Base-by-base conservation (phyloP, 2,797 vertebrate genomes). In the Tadarida brasiliensis region DNA sequence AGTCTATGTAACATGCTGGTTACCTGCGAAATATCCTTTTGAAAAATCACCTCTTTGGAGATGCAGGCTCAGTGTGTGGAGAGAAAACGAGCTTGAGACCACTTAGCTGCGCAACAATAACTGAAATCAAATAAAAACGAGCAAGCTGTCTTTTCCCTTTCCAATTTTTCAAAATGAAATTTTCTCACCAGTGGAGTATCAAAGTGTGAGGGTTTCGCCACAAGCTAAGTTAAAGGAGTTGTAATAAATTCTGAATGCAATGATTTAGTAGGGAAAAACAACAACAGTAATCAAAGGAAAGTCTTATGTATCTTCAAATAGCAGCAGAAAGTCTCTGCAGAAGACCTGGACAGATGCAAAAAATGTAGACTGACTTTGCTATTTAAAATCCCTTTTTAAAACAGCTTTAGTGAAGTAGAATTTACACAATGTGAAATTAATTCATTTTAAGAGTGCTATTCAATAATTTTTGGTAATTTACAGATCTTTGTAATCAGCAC, bases 121-220 rank as follows among this genome's bases (percentile, higher is more conserved):
- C 97, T 67, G 56, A 97, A 95, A 97, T 94, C 86, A 94, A 96
- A 96, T 97, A 95, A 96, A 92, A 96, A 95, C 76, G 95, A 96
- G 70, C 59, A 17, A 35, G 70, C 59, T 16, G 3, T 87, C 39
- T 44, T 44, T 96, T 97, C 57, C 86, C 63, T 56, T 93, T 96
- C 49, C 91, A 96, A 84, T 96, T 89, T 89, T 91, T 96, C 19
- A 12, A 97, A 97, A 97, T 96, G 78, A 93, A 94, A 96, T 94
- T 97, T 92, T 87, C 94, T 87, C 89, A 93, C 35, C 70, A 93
- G 59, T 88, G 33, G 82, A 95, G 51, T 82, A 47, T 91, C 78
- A 86, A n/a, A 81, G 56, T 63, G 33, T 90, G 82, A 95, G 19
- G 61, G 39, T 71, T 96, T 88, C 67, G 91, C 89, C 97, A 97